Base-by-base conservation (phyloP, 2,797 vertebrate species). In the Mareca strepera region DNA sequence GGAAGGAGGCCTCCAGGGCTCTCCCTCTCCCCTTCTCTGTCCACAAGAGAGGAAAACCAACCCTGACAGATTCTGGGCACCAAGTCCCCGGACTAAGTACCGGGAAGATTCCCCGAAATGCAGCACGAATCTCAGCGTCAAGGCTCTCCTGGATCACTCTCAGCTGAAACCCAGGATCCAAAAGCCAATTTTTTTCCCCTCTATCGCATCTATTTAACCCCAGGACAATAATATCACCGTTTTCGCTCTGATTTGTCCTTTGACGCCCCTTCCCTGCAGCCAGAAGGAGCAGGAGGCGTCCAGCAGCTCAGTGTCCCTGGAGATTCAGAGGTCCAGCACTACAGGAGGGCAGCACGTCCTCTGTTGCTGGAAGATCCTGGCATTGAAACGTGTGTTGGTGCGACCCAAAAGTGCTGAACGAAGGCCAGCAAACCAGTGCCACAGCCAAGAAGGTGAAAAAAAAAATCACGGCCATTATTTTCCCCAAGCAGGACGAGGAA, bases 11-110 rank as follows among this genome's bases (percentile, higher is more conserved):
- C 68, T 41, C n/a, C 29, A 12, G 76, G 70, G 39, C 26, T 39
- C 63, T 22, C 74, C 80, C 88, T 39, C 63, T 22, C 77, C 80
- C 88, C 12, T 44, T 44, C 73, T 68, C 73, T 11, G 50, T 41
- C 75, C 13, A 31, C 67, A 5, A 37, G 84, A 50, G 75, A 68
- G 56, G 18, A 60, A 63, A 92, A 85, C 6, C 81, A 93, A 92
- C 86, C 75, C 84, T 89, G 88, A 91, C 86, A 46, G 14, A 91
- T 95, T 94, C 94, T 86, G 91, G 95, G 96, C 94, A 93, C 6
- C 82, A 80, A 94, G 87, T 12, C 43, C 91, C 56, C 2, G 4
- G 37, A 1, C 55, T 35, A 23, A 89, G 43, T 2, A 44, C 8
- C 69, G 85, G 78, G 66, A 39, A 87, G 91, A 93, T 72, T 68